phyloP scores from a whole-genome alignment of 2,113 vertebrate species.

The Etia nguti region DNA sequence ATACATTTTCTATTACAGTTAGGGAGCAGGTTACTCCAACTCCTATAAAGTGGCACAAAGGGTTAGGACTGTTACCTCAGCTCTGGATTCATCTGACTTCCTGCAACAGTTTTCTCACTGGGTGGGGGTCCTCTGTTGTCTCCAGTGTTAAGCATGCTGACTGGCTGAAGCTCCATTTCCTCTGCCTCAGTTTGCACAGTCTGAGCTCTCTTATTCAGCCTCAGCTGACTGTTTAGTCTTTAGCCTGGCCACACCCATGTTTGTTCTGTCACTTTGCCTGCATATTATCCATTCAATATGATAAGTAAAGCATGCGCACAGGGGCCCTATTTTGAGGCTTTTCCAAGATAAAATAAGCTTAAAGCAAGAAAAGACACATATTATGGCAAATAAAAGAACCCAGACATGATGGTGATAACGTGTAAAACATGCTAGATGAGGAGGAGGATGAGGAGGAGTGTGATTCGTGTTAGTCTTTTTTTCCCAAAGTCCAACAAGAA shows the following conservation, averaged over 20 bases:
- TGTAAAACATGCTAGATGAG: neutral
- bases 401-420: neutral
- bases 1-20: neutral
- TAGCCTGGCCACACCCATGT: neutral
- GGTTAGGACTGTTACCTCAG: conserved; percentile 29
- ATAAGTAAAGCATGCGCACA: neutral
- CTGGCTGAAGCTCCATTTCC: conserved; percentile 1
- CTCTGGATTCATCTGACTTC: neutral
- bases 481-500: neutral
- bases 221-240: neutral
- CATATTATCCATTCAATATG: neutral
- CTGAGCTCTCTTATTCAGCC: neutral
- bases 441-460: neutral
- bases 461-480: neutral
- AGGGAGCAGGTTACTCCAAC: neutral
- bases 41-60: neutral
- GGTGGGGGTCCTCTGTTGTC: conserved; percentile 33
- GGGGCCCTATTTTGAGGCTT: neutral
- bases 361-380: neutral
- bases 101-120: conserved; percentile 19
- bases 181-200: neutral
- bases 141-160: conserved; percentile 49
- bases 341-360: neutral
- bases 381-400: neutral
- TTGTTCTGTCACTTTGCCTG: neutral